A percentile compares a stretch with the other conserved stretches of the same genome.
phyloP scores from a whole-genome alignment of 2,888 invertebrate genomes.

The Macrosiphum euphorbiae region DNA sequence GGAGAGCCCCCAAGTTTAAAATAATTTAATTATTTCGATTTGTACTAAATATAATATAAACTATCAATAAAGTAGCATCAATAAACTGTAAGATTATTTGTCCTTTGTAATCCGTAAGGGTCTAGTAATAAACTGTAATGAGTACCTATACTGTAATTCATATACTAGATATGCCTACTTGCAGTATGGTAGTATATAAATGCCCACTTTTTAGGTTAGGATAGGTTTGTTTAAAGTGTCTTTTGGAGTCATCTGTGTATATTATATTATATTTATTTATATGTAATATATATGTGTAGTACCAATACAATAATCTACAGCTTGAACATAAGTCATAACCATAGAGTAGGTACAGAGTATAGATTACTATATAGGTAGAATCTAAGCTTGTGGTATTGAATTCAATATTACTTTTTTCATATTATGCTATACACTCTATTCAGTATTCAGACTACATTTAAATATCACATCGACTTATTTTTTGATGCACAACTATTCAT shows the following conservation, averaged over 20 bases:
- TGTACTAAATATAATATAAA: background rate
- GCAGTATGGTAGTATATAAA: background rate
- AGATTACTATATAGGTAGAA: background rate
- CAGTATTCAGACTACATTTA: too few species aligned
- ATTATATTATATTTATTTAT: background rate
- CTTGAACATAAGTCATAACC: background rate
- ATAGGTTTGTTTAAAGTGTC: background rate
- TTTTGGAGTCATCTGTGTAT: background rate
- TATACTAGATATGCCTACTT: background rate
- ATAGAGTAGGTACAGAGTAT: background rate
- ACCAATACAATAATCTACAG: background rate
- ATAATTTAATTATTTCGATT: background rate
- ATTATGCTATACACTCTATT: background rate
- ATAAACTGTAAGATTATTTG: background rate
- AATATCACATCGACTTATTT: constrained; percentile 19
- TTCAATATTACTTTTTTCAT: constrained; percentile 34
- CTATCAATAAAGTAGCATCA: too few species aligned
- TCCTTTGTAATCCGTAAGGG: background rate
- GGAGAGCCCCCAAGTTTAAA: background rate
- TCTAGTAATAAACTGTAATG: background rate
- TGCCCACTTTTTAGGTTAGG: background rate
- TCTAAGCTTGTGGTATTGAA: constrained; percentile 27
- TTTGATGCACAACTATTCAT: background rate
- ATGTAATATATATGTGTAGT: background rate
- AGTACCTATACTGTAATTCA: background rate